A percentile compares a stretch with the other conserved stretches of the same genome.
These are phyloP conservation scores for Potamarius usumacintae DNA, from an alignment of 2,113 vertebrate genomes.

Conservation along the genomic window DNA sequence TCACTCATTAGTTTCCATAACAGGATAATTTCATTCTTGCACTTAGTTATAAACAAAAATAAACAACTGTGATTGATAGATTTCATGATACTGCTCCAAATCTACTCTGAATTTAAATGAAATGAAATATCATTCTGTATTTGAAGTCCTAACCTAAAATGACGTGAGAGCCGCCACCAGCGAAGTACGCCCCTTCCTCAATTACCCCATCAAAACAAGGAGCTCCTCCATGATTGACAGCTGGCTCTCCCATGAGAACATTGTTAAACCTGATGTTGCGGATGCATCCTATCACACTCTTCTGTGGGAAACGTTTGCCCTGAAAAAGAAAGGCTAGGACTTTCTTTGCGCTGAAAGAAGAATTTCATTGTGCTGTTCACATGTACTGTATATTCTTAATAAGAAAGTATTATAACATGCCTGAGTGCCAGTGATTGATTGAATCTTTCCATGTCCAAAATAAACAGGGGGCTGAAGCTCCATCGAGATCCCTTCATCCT, in stretches of 20 bases:
- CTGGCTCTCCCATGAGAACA: slow-evolving; percentile 62
- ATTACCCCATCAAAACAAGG: slow-evolving; percentile 72
- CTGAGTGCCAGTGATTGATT: slow-evolving; percentile 37
- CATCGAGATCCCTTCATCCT: slow-evolving; percentile 60
- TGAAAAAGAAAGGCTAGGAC: slow-evolving; percentile 3
- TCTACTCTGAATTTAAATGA: background rate
- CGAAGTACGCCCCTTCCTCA: slow-evolving; percentile 80
- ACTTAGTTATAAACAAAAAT: background rate
- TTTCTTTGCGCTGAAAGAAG: background rate
- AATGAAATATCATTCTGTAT: background rate
- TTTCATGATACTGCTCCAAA: background rate
- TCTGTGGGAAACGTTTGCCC: slow-evolving; percentile 72
- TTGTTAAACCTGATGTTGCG: slow-evolving; percentile 78
- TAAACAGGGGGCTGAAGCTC: slow-evolving; percentile 67
- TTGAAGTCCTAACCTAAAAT: slow-evolving; percentile 69
- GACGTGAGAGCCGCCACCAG: slow-evolving; percentile 75
- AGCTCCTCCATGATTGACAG: slow-evolving; percentile 62
- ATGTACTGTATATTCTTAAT: background rate
- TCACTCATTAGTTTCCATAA: background rate
- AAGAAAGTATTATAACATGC: slow-evolving; percentile 30
- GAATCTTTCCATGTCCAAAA: slow-evolving; percentile 68
- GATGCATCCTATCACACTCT: slow-evolving; percentile 80
- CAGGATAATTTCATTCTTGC: background rate
- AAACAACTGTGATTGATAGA: background rate
- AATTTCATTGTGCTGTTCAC: background rate